Evolutionary conservation across 2,888 invertebrate species (phyloP), one percentile per base, ranked within the genome.

Genomic region (Andrena camellia): DNA sequence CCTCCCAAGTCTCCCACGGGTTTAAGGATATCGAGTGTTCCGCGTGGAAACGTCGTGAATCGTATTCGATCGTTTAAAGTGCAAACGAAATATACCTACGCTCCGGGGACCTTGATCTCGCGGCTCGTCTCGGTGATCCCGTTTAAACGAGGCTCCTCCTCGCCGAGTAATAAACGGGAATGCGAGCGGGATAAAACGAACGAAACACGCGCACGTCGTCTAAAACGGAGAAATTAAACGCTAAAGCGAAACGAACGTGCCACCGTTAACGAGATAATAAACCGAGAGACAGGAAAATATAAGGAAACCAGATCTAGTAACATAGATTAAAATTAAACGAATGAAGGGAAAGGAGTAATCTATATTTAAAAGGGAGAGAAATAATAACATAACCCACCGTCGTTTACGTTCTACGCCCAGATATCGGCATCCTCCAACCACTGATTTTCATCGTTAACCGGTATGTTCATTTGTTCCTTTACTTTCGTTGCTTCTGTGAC

Each of bases 361-460:
- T n/a, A 3, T 42, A 62, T 42, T 29, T n/a, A 26, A 63, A 70
- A 26, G 31, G 35, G 48, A 64, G 8, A 23, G 52, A 13, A 63
- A 57, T 29, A 67, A 60, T 63, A 87, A 42, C 50, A 74, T 79
- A 88, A 88, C 81, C 86, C 83, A 85, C 68, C 88, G 86, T 78
- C 86, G 88, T 89, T 89, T 80, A 57, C 86, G 88, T 89, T 89
- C 89, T 88, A 76, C 89, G 89, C 84, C 89, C 89, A 89, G 89
- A 86, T 89, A 88, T 92, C 93, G 92, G 93, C 93, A 92, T 92
- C 92, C 93, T 93, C 92, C 93, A 91, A 92, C 93, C 92, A 93
- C 93, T 93, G 93, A 93, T 94, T 94, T 93, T 93, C 93, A 94
- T 93, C 94, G 92, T 93, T 93, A 93, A 93, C 91, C 93, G 94